Conservation (phyloP, 2,888 invertebrate genomes). For the Phragmatobia fuliginosa region DNA sequence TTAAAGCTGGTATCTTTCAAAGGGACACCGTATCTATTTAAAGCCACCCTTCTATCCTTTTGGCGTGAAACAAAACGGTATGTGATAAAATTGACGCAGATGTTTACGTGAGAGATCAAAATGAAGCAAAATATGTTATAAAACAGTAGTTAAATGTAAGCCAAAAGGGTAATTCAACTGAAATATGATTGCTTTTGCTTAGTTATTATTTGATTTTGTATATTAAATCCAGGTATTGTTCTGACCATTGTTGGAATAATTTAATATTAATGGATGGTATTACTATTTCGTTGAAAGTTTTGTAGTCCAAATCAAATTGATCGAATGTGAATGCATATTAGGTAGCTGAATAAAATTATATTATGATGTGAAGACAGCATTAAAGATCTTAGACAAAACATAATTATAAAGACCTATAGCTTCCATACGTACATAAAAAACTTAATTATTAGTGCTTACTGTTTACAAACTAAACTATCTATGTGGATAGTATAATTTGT, state of each 20-base stretch:
- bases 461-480: no score
- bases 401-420: no score
- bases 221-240: not conserved
- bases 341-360: no score
- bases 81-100: conserved; percentile 38
- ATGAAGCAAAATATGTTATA: conserved; percentile 11
- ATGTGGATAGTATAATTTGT: no score
- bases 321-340: not conserved
- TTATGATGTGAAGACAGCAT: no score
- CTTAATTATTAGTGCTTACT: no score
- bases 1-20: conserved; percentile 20
- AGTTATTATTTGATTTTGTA: not conserved
- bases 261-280: not conserved
- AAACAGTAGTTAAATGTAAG: not conserved
- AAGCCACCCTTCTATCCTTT: conserved; percentile 23
- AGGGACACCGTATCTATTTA: conserved; percentile 32
- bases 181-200: conserved; percentile 2
- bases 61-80: conserved; percentile 30
- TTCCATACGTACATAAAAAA: no score
- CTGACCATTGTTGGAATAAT: not conserved
- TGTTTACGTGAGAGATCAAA: conserved; percentile 26
- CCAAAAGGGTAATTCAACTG: not conserved
- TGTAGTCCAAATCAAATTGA: not conserved
- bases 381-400: no score
- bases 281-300: not conserved